A percentile compares a stretch with the other conserved stretches of the same genome.
Evolutionary conservation across 2,888 invertebrate species (phyloP).

Genomic region (Acrobasis consociella): DNA sequence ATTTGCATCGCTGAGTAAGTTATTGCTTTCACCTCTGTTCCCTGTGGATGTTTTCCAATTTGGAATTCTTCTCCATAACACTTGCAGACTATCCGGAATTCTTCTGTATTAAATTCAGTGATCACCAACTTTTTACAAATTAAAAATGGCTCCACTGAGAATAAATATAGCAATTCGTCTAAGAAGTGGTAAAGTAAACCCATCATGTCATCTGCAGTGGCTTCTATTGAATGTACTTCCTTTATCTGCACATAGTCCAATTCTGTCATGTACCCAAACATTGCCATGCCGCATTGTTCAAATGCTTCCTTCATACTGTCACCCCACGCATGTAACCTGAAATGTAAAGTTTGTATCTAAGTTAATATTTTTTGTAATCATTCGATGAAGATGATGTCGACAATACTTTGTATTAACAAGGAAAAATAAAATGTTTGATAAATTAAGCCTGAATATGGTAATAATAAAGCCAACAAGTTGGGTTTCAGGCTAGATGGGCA

Average conservation of each 20-base stretch:
- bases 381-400: no score
- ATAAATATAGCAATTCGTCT: conserved; percentile 96
- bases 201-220: conserved; percentile 93
- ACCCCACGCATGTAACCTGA: conserved; percentile 96
- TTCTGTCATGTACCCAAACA: conserved; percentile 99
- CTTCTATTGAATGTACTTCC: conserved; percentile 91
- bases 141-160: conserved; percentile 95
- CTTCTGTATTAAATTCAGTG: conserved; percentile 91
- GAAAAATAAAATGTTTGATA: no score
- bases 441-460: no score
- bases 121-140: conserved; percentile 94
- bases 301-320: conserved; percentile 93
- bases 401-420: no score
- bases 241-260: conserved; percentile 91
- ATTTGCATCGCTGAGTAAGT: conserved; percentile 99
- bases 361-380: no score
- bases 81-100: conserved; percentile 90
- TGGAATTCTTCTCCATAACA: conserved; percentile 97
- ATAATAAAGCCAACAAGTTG: no score
- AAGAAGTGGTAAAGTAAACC: conserved; percentile 95
- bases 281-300: conserved; percentile 96
- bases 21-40: conserved; percentile 99
- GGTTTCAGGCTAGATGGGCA: no score
- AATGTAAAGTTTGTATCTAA: conserved; percentile 34
- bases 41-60: conserved; percentile 97